phyloP scores from a whole-genome alignment of 2,113 vertebrate species.

The Silurus glanis region DNA sequence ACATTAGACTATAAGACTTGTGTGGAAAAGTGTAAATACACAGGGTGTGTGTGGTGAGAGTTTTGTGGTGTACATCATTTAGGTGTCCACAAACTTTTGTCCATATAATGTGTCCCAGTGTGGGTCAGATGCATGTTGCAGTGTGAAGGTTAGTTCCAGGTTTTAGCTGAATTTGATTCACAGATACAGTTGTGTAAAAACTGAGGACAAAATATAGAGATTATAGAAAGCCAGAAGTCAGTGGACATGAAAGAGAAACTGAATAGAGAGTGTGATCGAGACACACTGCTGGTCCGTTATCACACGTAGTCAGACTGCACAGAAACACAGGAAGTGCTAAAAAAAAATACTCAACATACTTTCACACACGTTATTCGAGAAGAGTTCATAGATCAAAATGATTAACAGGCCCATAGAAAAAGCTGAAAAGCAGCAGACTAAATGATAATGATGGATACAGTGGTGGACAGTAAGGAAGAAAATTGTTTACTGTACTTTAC shows the following conservation, averaged over 20 bases:
- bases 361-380: background rate
- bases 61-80: background rate
- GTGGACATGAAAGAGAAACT: background rate
- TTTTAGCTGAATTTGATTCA: background rate
- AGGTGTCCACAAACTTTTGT: background rate
- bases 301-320: background rate
- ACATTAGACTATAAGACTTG: background rate
- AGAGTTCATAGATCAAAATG: background rate
- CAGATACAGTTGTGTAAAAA: background rate
- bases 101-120: constrained; percentile 10
- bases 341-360: background rate
- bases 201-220: background rate
- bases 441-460: no score
- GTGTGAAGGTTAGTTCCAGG: constrained; percentile 16
- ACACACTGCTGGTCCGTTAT: background rate
- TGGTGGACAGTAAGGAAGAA: no score
- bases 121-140: background rate
- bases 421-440: background rate
- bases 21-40: background rate
- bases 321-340: constrained; percentile 20
- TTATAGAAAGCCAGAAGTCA: background rate
- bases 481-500: no score
- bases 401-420: background rate
- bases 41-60: background rate
- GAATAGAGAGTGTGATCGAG: background rate